These are phyloP conservation scores for Atlantisia rogersi DNA, from an alignment of 2,113 vertebrate species.

Conservation along the genomic window DNA sequence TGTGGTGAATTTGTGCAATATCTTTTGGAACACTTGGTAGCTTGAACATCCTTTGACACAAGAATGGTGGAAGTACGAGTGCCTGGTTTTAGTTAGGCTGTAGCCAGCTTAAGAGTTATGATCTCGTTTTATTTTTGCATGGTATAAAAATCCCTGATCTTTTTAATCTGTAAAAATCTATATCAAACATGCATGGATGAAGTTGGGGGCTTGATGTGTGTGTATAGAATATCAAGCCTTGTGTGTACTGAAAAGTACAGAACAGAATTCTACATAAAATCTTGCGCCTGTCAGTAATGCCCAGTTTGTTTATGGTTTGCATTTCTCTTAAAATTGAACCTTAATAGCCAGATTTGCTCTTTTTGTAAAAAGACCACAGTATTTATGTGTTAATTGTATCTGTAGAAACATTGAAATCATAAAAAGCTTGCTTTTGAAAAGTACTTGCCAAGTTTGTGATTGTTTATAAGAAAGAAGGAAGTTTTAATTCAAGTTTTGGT, in stretches of 20 bases:
- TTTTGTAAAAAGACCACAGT: neutral
- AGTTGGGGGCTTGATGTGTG: neutral
- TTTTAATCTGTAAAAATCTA: neutral
- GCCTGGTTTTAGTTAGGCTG: neutral
- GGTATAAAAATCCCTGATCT: neutral
- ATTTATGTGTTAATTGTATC: neutral
- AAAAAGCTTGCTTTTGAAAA: neutral
- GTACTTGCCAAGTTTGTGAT: neutral
- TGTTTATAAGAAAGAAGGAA: neutral
- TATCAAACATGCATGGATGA: neutral
- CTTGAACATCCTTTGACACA: neutral
- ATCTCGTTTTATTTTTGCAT: neutral
- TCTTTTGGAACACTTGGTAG: neutral
- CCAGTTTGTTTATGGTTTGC: neutral
- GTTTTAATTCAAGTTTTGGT: neutral
- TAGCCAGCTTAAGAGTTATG: neutral
- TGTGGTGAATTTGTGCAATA: neutral
- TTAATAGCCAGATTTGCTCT: neutral
- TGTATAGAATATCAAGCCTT: neutral
- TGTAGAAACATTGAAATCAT: neutral
- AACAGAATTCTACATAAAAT: neutral
- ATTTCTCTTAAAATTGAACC: neutral
- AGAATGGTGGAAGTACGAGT: neutral
- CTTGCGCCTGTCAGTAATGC: neutral
- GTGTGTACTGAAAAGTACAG: neutral